Conservation (phyloP, 2,888 invertebrate genomes). For the Aphelenchoides bicaudatus region DNA sequence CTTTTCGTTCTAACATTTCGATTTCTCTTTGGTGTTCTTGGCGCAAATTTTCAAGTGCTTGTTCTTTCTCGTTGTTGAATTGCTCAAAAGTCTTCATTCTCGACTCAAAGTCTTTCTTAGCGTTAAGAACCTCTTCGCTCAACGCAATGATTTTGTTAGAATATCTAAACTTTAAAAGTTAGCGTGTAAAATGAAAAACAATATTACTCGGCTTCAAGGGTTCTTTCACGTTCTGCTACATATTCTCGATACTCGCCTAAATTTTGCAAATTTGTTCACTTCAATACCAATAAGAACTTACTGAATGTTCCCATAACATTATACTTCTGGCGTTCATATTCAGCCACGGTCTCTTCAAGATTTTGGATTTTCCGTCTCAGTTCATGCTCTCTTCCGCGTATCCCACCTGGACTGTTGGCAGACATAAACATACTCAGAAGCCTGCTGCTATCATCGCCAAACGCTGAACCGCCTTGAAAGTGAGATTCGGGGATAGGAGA, state of each 20-base stretch:
- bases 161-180: too few relatives aligned
- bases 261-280: too few relatives aligned
- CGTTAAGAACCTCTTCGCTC: slow-evolving; percentile 63
- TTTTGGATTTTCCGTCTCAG: slow-evolving; percentile 58
- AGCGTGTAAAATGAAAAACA: too few relatives aligned
- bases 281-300: too few relatives aligned
- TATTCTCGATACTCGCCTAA: slow-evolving; percentile 59
- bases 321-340: slow-evolving; percentile 60
- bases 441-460: slow-evolving; percentile 32
- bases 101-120: slow-evolving; percentile 62
- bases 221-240: slow-evolving; percentile 59
- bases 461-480: slow-evolving; percentile 17
- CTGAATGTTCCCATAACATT: slow-evolving; percentile 61
- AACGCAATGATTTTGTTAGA: slow-evolving; percentile 62
- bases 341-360: slow-evolving; percentile 60
- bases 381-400: slow-evolving; percentile 49
- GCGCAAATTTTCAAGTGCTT: slow-evolving; percentile 57
- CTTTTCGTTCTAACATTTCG: slow-evolving; percentile 55
- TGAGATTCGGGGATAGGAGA: slow-evolving; percentile 29
- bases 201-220: slow-evolving; percentile 60
- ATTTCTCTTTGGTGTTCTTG: slow-evolving; percentile 61
- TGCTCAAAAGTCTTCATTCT: slow-evolving; percentile 63
- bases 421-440: slow-evolving; percentile 40
- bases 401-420: slow-evolving; percentile 27
- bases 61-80: slow-evolving; percentile 60